A percentile compares a stretch with the other conserved stretches of the same genome.
These are phyloP conservation scores for Catagonus wagneri DNA, from an alignment of 2,113 vertebrate species.

Conservation along the genomic window DNA sequence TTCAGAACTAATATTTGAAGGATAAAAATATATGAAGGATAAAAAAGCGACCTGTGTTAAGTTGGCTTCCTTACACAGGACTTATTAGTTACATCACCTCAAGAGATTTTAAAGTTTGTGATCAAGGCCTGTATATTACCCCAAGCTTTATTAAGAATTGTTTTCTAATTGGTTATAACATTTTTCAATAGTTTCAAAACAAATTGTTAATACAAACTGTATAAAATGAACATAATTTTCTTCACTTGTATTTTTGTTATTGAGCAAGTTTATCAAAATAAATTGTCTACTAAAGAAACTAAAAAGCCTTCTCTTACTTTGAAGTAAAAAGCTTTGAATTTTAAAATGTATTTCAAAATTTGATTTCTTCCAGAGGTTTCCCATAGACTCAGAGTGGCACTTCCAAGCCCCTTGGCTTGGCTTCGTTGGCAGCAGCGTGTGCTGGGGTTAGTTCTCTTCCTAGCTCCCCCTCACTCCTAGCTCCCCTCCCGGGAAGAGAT, in stretches of 20 bases:
- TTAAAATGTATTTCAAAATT: constrained; percentile 38
- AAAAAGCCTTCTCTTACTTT: constrained; percentile 78
- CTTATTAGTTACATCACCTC: constrained; percentile 78
- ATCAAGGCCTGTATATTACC: constrained; percentile 81
- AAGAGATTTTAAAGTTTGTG: constrained; percentile 78
- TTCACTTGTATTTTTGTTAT: constrained; percentile 94
- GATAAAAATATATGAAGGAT: constrained; percentile 85
- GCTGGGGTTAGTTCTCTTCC: background rate
- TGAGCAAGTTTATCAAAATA: constrained; percentile 93
- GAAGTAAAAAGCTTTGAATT: constrained; percentile 66
- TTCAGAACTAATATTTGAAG: constrained; percentile 84
- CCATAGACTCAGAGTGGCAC: background rate
- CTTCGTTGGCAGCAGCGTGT: background rate
- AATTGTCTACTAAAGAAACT: constrained; percentile 91
- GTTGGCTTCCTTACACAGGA: constrained; percentile 61
- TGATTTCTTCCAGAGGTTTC: background rate
- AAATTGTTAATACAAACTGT: constrained; percentile 91
- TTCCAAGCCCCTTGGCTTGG: background rate
- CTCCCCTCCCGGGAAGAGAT: background rate
- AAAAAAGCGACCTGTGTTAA: constrained; percentile 76
- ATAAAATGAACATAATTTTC: constrained; percentile 92
- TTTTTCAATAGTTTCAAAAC: constrained; percentile 88
- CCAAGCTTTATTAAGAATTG: constrained; percentile 82
- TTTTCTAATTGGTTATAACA: constrained; percentile 88
- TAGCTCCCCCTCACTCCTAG: background rate